Evolutionary conservation across 2,888 invertebrate genomes (phyloP).

Genomic region (Chrysodeixis includens): DNA sequence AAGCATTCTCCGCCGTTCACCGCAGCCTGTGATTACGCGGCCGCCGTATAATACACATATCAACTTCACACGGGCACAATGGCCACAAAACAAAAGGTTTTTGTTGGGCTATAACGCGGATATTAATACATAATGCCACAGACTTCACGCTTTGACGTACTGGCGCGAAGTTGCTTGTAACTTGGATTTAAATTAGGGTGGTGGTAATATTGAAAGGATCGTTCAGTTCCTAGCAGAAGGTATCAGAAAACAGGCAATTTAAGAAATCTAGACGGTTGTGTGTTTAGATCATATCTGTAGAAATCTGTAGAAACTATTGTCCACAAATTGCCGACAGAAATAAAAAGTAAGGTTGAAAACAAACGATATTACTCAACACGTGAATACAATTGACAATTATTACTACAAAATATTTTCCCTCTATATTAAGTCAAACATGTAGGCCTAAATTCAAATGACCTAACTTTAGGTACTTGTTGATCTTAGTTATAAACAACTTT

Average conservation of each 20-base stretch:
- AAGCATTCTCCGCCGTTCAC: conserved; percentile 6
- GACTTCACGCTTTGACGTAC: conserved; percentile 11
- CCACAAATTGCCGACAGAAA: no score
- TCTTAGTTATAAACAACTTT: no score
- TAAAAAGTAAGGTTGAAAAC: no score
- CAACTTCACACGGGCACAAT: conserved; percentile 77
- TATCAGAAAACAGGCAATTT: not conserved
- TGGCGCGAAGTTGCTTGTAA: not conserved
- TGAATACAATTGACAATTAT: no score
- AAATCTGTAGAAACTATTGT: no score
- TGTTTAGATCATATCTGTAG: no score
- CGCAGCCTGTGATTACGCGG: conserved; percentile 57
- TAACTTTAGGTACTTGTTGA: no score
- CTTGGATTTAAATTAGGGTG: conserved; percentile 1
- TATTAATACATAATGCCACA: conserved; percentile 39
- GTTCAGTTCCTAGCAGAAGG: not conserved
- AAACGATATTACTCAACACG: no score
- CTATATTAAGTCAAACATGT: no score
- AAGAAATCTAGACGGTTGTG: no score
- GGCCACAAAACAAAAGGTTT: conserved; percentile 59
- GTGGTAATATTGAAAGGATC: not conserved
- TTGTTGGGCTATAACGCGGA: conserved; percentile 51
- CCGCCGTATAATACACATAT: conserved; percentile 79
- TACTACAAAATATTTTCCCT: no score
- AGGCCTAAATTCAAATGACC: no score